A percentile compares a stretch with the other conserved stretches of the same genome.
Evolutionary conservation across 2,113 vertebrate species (phyloP).

Genomic region (Epinephelus fuscoguttatus): DNA sequence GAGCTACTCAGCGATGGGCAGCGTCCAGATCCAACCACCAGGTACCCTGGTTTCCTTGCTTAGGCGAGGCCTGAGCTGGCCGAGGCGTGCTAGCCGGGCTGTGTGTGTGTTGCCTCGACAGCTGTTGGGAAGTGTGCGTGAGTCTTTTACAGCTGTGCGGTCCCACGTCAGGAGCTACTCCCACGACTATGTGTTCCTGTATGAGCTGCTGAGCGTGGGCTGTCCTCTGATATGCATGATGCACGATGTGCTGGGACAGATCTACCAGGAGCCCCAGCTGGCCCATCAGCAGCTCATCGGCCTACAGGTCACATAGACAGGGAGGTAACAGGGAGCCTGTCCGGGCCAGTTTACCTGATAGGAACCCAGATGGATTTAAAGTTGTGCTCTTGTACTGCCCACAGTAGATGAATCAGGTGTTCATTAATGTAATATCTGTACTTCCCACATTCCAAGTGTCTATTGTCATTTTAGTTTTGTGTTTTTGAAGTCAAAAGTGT

Average conservation of each 20-base stretch:
- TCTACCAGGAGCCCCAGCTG: slow-evolving; percentile 86
- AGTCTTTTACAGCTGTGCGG: slow-evolving; percentile 79
- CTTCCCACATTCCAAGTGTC: slow-evolving; percentile 21
- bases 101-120: slow-evolving; percentile 86
- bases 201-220: slow-evolving; percentile 93
- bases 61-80: slow-evolving; percentile 88
- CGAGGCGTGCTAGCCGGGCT: slow-evolving; percentile 85
- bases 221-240: slow-evolving; percentile 91
- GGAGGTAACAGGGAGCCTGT: neutral
- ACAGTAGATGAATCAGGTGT: neutral
- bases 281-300: slow-evolving; percentile 34
- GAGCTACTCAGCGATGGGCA: slow-evolving; percentile 73
- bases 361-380: neutral
- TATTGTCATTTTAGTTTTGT: slow-evolving; percentile 7
- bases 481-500: slow-evolving; percentile 22
- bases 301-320: slow-evolving; percentile 35
- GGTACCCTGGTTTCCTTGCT: slow-evolving; percentile 95
- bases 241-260: slow-evolving; percentile 89
- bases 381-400: neutral
- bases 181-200: slow-evolving; percentile 91
- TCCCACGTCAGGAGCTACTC: slow-evolving; percentile 90
- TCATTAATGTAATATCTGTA: neutral
- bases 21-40: slow-evolving; percentile 87
- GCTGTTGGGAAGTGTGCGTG: slow-evolving; percentile 87
- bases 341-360: neutral